Percentiles rank a stretch among this genome's conserved stretches.
Evolutionary conservation across 1,140 invertebrate genomes (phyloP).

Genomic region (Drepana arcuata): DNA sequence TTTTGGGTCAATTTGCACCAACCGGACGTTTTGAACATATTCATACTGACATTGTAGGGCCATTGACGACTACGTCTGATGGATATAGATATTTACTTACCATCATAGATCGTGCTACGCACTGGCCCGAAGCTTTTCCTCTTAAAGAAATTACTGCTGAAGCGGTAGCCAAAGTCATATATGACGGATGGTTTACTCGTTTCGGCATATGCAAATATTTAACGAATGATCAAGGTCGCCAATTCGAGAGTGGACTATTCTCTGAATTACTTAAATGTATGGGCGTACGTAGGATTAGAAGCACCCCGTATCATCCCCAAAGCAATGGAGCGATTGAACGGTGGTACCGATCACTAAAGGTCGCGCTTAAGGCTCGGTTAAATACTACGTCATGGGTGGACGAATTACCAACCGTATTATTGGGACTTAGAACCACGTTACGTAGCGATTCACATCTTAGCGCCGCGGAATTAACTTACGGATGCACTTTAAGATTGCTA

Average conservation of each 20-base stretch:
- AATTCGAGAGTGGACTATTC: not conserved
- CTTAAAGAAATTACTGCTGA: not conserved
- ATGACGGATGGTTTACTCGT: not conserved
- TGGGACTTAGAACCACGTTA: not conserved
- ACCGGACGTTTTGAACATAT: not conserved
- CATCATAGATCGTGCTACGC: not conserved
- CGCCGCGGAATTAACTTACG: not conserved
- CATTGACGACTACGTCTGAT: not conserved
- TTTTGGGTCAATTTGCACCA: constrained; percentile 1
- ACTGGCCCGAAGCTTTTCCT: not conserved
- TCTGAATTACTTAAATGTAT: not conserved
- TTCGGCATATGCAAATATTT: not conserved
- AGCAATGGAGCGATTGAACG: not conserved
- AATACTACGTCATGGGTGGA: not conserved
- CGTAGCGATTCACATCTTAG: not conserved
- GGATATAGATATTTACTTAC: not conserved
- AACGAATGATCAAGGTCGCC: not conserved
- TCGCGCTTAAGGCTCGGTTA: not conserved
- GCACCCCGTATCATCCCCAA: not conserved
- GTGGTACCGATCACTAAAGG: not conserved
- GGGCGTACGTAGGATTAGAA: not conserved
- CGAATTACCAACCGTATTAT: not conserved
- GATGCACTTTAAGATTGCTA: not conserved
- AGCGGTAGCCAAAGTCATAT: not conserved
- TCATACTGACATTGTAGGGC: not conserved